Percentiles rank a stretch among this genome's conserved stretches.
Evolutionary conservation across 2,888 invertebrate species (phyloP).

Genomic region (Meandrusa payeni): DNA sequence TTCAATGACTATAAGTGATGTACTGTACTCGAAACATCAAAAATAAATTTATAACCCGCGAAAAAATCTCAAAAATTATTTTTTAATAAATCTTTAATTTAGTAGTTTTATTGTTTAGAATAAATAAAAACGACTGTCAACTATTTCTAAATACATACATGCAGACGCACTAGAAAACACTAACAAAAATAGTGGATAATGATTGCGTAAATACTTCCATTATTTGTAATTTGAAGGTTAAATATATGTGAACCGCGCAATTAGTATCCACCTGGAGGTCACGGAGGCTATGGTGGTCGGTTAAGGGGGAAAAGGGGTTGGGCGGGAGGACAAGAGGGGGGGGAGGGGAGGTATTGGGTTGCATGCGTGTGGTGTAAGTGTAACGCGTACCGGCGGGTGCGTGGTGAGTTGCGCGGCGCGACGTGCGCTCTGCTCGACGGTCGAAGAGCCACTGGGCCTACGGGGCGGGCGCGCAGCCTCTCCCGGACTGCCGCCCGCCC

Average conservation of each 20-base stretch:
- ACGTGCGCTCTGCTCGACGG: constrained; percentile 74
- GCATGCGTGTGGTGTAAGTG: constrained; percentile 55
- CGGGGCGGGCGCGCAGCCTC: constrained; percentile 53
- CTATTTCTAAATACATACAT: constrained; percentile 27
- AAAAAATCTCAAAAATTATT: no score
- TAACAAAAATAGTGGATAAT: constrained; percentile 31
- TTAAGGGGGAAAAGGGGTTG: constrained; percentile 27
- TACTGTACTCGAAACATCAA: no score
- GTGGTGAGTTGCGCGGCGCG: constrained; percentile 61
- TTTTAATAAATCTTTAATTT: no score
- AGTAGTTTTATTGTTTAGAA: no score
- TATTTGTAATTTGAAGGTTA: constrained; percentile 22
- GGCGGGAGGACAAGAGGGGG: constrained; percentile 25
- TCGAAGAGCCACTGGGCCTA: constrained; percentile 64
- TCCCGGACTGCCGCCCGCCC: constrained; percentile 57
- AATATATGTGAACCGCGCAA: constrained; percentile 41
- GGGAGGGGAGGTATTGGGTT: constrained; percentile 34
- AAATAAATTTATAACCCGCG: no score
- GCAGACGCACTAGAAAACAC: constrained; percentile 30
- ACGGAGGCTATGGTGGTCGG: constrained; percentile 26
- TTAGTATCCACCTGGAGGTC: constrained; percentile 53
- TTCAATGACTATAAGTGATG: no score
- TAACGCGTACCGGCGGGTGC: constrained; percentile 75
- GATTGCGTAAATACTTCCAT: constrained; percentile 30
- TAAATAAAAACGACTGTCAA: no score